phyloP scores from a whole-genome alignment of 2,113 vertebrate species.

The Anser cygnoides region DNA sequence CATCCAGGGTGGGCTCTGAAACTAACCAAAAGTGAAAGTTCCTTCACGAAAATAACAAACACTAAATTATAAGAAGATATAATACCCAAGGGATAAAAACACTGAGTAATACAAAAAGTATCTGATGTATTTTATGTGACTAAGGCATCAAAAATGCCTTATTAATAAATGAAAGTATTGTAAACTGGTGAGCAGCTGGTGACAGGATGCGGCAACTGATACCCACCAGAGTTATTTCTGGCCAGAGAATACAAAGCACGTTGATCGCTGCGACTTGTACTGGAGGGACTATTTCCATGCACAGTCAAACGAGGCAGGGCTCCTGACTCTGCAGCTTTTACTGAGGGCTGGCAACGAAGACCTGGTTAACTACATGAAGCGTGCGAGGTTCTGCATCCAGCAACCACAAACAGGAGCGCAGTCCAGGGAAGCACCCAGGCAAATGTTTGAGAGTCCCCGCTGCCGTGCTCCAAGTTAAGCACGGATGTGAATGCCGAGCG shows the following conservation, averaged over 20 bases:
- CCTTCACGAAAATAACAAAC: conserved; percentile 68
- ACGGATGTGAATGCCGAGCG: neutral
- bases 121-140: conserved; percentile 13
- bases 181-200: neutral
- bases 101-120: neutral
- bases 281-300: neutral
- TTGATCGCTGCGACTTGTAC: neutral
- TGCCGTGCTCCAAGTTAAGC: neutral
- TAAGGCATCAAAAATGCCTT: conserved; percentile 42
- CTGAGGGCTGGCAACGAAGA: neutral
- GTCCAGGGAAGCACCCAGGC: neutral
- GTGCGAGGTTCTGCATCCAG: neutral
- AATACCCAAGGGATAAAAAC: conserved; percentile 51
- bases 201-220: neutral
- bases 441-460: neutral
- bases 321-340: neutral
- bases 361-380: neutral
- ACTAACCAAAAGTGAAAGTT: conserved; percentile 75
- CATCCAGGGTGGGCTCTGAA: conserved; percentile 66
- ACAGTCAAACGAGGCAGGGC: neutral
- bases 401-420: neutral
- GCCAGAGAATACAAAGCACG: neutral
- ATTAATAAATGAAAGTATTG: neutral
- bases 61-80: conserved; percentile 60
- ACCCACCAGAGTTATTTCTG: neutral